Percentiles rank a stretch among this genome's conserved stretches.
Conservation (phyloP, 1,140 invertebrate species). For the Scaptomyza montana region DNA sequence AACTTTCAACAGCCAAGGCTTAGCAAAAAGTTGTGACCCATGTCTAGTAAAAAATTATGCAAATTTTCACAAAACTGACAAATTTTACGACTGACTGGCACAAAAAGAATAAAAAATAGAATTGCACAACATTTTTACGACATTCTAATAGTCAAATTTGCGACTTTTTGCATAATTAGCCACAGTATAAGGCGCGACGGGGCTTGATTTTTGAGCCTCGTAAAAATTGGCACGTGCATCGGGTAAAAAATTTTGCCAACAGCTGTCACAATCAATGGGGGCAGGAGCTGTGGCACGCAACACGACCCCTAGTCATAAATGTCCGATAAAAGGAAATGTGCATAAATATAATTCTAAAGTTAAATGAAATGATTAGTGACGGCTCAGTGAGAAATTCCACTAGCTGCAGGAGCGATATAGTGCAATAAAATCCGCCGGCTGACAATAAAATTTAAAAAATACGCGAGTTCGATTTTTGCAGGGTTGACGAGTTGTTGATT, state of each 20-base stretch:
- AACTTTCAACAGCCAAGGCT: slow-evolving; percentile 22
- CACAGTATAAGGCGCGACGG: slow-evolving; percentile 35
- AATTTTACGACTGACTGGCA: slow-evolving; percentile 62
- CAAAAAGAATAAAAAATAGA: slow-evolving; percentile 26
- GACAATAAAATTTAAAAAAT: slow-evolving; percentile 46
- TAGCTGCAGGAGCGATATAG: slow-evolving; percentile 73
- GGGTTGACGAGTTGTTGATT: slow-evolving; percentile 61
- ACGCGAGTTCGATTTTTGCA: slow-evolving; percentile 55
- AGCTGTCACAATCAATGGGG: slow-evolving; percentile 44
- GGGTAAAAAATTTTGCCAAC: slow-evolving; percentile 32
- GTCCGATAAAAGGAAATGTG: slow-evolving; percentile 37
- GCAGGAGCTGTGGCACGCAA: slow-evolving; percentile 1
- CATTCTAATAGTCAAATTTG: slow-evolving; percentile 79
- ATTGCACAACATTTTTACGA: slow-evolving; percentile 68
- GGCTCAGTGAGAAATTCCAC: slow-evolving; percentile 51
- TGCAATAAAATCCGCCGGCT: slow-evolving; percentile 64
- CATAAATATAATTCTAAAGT: slow-evolving; percentile 77
- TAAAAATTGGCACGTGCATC: slow-evolving; percentile 71
- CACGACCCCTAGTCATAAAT: slow-evolving; percentile 61
- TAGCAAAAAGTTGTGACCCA: slow-evolving; percentile 20
- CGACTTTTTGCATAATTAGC: slow-evolving; percentile 75
- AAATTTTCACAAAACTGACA: slow-evolving; percentile 30
- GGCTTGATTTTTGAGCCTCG: slow-evolving; percentile 30
- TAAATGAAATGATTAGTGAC: slow-evolving; percentile 79
- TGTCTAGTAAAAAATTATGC: slow-evolving; percentile 41